Percentiles rank a stretch among this genome's conserved stretches.
phyloP scores from a whole-genome alignment of 2,888 invertebrate genomes.

The Apodemia zela region DNA sequence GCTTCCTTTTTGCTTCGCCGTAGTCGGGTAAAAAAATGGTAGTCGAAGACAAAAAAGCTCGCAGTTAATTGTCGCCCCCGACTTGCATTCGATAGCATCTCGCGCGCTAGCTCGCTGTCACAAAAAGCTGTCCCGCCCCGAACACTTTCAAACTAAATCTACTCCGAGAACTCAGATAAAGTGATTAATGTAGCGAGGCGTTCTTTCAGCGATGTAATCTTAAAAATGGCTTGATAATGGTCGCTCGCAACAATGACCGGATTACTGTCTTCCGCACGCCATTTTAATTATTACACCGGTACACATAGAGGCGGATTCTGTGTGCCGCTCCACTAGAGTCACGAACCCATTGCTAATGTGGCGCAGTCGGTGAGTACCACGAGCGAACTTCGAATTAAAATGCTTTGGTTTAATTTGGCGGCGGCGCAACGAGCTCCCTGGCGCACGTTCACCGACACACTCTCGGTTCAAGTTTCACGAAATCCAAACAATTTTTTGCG shows the following conservation, averaged over 20 bases:
- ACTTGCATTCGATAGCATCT: slow-evolving; percentile 25
- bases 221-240: slow-evolving; percentile 39
- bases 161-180: slow-evolving; percentile 35
- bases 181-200: slow-evolving; percentile 42
- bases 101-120: slow-evolving; percentile 32
- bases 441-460: not conserved
- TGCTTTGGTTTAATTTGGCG: slow-evolving; percentile 15
- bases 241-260: slow-evolving; percentile 33
- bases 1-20: too few relatives aligned
- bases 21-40: not conserved
- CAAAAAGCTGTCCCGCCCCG: slow-evolving; percentile 32
- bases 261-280: slow-evolving; percentile 21
- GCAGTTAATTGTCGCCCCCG: not conserved
- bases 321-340: not conserved
- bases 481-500: not conserved
- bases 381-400: slow-evolving; percentile 12
- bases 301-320: slow-evolving; percentile 12
- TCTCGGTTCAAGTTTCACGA: not conserved
- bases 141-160: slow-evolving; percentile 30
- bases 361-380: slow-evolving; percentile 22
- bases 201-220: slow-evolving; percentile 40
- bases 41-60: not conserved
- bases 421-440: not conserved
- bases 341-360: slow-evolving; percentile 26
- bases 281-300: not conserved